Base-by-base conservation (phyloP, 2,797 vertebrate species). In the Xenopus petersii region DNA sequence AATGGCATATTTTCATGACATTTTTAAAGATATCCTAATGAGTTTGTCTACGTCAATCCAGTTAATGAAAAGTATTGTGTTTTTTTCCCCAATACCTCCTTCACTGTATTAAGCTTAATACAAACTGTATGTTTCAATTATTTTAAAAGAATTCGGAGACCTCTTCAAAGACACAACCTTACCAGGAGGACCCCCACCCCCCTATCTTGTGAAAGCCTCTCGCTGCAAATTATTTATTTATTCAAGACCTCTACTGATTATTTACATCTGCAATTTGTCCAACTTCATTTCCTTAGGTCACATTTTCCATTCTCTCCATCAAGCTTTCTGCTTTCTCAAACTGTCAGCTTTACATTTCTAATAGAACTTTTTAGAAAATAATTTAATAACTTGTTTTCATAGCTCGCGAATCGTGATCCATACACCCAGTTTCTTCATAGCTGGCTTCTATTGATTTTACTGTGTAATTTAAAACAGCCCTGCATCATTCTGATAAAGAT, bases 201-300 rank as follows among this genome's bases (percentile, higher is more conserved):
- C 26, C 70, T 58, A 63, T 70, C 74, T 66, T 12, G 46, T 60
- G 63, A 71, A 68, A 70, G 67, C 59, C 21, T 66, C 64, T 75
- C 56, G 30, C 56, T 55, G 12, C n/a, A n/a, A 55, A 56, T 62
- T 67, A 77, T 73, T 77, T 67, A 72, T 77, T 77, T 77, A 48
- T 72, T 73, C 64, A 72, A 33, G 62, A 67, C n/a, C 11, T 77
- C 70, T 73, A 64, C 64, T 67, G 64, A 75, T 65, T 77, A 65
- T 71, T 77, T 77, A 77, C 75, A 71, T 77, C 47, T 77, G 64
- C 33, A 72, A 72, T 76, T 66, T 76, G 74, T 76, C 74, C 64
- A 49, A 12, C 21, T 36, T 59, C 21, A 70, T 71, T 51, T 76
- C 56, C 74, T 64, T 69, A 59, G 63, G 67, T 59, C 61, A 49